Conservation (phyloP, 2,113 vertebrate species). For the Cavia porcellus region DNA sequence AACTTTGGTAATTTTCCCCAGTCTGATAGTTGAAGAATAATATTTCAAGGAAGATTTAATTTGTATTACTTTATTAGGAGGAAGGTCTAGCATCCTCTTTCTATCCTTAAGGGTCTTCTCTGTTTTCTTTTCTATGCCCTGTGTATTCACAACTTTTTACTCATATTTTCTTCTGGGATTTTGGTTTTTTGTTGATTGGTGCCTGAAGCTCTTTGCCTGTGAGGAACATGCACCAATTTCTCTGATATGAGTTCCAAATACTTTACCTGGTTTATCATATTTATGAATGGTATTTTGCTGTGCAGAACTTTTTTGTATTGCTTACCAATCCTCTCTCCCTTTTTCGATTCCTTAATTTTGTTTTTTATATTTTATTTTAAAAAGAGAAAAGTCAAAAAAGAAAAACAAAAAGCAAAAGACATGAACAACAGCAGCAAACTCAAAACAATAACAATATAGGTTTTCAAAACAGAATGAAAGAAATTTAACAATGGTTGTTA, state of each 20-base stretch:
- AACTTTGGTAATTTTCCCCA: neutral
- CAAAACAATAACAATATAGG: too few species aligned
- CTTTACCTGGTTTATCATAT: neutral
- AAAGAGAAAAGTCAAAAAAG: too few species aligned
- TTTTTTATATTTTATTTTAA: too few species aligned
- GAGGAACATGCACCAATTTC: neutral
- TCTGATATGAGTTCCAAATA: neutral
- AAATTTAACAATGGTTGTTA: too few species aligned
- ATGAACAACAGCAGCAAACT: too few species aligned
- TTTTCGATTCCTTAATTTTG: slow-evolving; percentile 13
- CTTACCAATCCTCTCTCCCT: neutral
- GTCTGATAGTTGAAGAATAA: neutral
- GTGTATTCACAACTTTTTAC: neutral
- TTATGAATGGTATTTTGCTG: neutral
- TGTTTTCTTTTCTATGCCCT: neutral
- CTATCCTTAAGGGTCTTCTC: neutral
- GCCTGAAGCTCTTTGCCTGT: neutral
- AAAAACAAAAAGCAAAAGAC: too few species aligned
- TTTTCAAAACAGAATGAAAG: too few species aligned
- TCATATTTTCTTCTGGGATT: neutral
- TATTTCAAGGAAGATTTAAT: neutral
- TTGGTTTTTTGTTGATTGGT: neutral
- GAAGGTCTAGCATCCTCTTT: neutral
- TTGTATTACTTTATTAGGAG: neutral
- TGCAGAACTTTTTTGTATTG: neutral